phyloP scores from a whole-genome alignment of 1,140 invertebrate species.

The Belonocnema kinseyi region DNA sequence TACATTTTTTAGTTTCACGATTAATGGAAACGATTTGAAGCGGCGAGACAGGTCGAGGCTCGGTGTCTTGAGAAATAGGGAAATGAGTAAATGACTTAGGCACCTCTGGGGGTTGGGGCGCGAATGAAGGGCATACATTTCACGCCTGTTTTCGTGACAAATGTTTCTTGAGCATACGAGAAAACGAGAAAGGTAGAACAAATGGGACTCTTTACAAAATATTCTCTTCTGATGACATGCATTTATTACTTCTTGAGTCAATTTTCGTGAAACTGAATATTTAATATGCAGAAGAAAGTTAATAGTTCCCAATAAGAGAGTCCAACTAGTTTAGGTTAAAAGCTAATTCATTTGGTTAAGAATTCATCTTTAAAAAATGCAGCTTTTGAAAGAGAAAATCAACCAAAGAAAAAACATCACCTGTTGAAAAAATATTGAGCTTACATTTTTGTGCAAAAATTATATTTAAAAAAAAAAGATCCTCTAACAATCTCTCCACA shows the following conservation, averaged over 20 bases:
- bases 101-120: conserved; percentile 10
- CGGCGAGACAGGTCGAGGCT: conserved; percentile 14
- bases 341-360: no score
- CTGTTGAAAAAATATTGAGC: no score
- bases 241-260: background rate
- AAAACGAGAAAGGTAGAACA: conserved; percentile 5
- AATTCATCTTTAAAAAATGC: no score
- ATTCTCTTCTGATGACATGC: background rate
- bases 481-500: no score
- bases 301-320: no score
- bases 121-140: conserved; percentile 9
- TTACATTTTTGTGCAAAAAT: no score
- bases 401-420: no score
- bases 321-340: no score
- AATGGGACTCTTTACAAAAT: conserved; percentile 12
- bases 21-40: conserved; percentile 11
- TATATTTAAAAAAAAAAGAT: no score
- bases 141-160: conserved; percentile 23
- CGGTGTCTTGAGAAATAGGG: conserved; percentile 3
- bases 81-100: background rate
- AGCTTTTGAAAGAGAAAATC: no score
- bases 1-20: background rate
- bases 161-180: conserved; percentile 16
- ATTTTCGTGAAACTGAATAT: no score
- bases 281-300: no score